Evolutionary conservation across 2,888 invertebrate species (phyloP).

Genomic region (Amphiduros pacificus): DNA sequence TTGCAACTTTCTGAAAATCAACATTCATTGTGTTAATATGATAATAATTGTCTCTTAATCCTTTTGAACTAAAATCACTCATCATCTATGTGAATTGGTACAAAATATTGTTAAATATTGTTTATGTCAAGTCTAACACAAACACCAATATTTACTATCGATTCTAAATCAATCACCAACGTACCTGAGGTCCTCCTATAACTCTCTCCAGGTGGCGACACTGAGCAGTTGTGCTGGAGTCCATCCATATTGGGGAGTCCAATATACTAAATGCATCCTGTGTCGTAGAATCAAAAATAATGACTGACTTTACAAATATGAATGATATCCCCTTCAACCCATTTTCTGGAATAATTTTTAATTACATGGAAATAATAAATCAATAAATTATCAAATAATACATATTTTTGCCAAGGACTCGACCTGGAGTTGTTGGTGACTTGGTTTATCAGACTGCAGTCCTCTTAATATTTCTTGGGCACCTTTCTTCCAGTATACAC

Average conservation of each 20-base stretch:
- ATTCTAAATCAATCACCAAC: neutral
- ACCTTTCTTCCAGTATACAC: slow-evolving; percentile 89
- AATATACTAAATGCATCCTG: slow-evolving; percentile 72
- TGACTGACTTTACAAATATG: too few relatives aligned
- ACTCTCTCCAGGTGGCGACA: slow-evolving; percentile 79
- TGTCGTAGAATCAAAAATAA: too few relatives aligned
- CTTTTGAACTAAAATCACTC: too few relatives aligned
- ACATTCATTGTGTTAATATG: neutral
- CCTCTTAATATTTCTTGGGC: slow-evolving; percentile 69
- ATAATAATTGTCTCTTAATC: too few relatives aligned
- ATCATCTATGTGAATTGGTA: too few relatives aligned
- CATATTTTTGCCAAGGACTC: too few relatives aligned
- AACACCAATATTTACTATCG: neutral
- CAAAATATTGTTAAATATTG: too few relatives aligned
- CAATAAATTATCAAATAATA: too few relatives aligned
- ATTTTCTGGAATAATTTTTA: too few relatives aligned
- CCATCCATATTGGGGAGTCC: slow-evolving; percentile 96
- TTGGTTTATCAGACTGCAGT: slow-evolving; percentile 74
- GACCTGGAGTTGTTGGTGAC: slow-evolving; percentile 81
- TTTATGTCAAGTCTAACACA: too few relatives aligned
- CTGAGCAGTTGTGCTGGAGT: slow-evolving; percentile 78
- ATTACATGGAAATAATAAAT: too few relatives aligned
- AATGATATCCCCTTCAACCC: too few relatives aligned
- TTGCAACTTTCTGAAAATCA: slow-evolving; percentile 70
- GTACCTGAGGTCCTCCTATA: slow-evolving; percentile 78